Evolutionary conservation across 1,140 invertebrate species (phyloP).

Genomic region (Hestina assimilis): DNA sequence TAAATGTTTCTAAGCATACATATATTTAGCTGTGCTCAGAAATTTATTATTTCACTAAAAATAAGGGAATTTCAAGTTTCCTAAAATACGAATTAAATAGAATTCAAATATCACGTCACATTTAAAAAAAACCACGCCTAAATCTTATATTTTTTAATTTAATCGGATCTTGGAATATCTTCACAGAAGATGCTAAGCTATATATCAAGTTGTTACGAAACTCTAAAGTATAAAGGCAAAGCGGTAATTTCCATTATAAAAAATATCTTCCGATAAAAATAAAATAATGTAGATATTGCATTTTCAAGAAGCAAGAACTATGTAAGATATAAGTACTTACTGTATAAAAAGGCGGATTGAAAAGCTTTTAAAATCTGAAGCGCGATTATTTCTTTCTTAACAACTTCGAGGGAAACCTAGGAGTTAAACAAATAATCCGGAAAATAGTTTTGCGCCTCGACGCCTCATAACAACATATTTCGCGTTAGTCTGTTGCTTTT

Average conservation of each 20-base stretch:
- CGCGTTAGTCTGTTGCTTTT: conserved; percentile 42
- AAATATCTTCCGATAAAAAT: no score
- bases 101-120: no score
- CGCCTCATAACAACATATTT: conserved; percentile 60
- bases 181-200: no score
- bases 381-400: conserved; percentile 54
- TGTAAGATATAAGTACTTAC: conserved; percentile 32
- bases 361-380: conserved; percentile 57
- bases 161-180: no score
- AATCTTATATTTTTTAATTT: no score
- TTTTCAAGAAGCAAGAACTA: conserved; percentile 25
- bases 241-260: no score
- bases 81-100: no score
- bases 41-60: not conserved
- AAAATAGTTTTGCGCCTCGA: conserved; percentile 50
- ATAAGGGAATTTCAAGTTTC: not conserved
- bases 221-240: no score
- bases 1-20: not conserved
- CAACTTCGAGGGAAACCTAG: conserved; percentile 46
- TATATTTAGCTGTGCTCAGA: not conserved
- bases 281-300: not conserved
- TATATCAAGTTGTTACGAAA: no score
- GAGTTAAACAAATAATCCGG: conserved; percentile 62
- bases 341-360: conserved; percentile 40
- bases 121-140: no score